phyloP scores from a whole-genome alignment of 2,888 invertebrate species.

The Pardosa pseudoannulata region DNA sequence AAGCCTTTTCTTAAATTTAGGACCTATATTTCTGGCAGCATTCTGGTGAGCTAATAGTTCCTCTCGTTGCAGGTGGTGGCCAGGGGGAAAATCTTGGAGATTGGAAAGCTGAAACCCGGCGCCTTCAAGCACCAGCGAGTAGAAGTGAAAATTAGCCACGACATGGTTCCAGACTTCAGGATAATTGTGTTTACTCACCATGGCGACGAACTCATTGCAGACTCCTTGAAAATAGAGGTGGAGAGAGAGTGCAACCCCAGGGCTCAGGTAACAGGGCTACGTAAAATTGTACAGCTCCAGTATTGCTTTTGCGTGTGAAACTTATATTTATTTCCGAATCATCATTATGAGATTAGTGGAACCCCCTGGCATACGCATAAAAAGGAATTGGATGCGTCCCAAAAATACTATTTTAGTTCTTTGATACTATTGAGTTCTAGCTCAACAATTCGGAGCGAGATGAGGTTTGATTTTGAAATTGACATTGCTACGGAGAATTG shows the following conservation, averaged over 20 bases:
- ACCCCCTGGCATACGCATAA: too few relatives aligned
- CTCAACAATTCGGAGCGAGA: too few relatives aligned
- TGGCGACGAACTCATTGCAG: constrained; percentile 61
- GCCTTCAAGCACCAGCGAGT: constrained; percentile 27
- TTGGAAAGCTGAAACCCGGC: constrained; percentile 26
- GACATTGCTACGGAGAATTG: too few relatives aligned
- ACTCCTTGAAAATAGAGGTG: constrained; percentile 72
- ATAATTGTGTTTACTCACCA: constrained; percentile 63
- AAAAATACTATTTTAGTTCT: too few relatives aligned
- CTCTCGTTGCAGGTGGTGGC: constrained; percentile 37
- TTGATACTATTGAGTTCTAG: too few relatives aligned
- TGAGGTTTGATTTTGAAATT: too few relatives aligned
- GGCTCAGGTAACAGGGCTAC: constrained; percentile 30
- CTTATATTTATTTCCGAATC: too few relatives aligned
- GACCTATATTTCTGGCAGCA: neutral
- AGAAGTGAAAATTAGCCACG: constrained; percentile 58
- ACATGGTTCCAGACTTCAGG: constrained; percentile 72
- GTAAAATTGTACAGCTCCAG: neutral
- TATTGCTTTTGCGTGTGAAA: too few relatives aligned
- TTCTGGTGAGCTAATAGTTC: too few relatives aligned
- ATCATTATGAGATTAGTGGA: too few relatives aligned
- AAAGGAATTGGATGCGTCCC: too few relatives aligned
- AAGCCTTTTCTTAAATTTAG: too few relatives aligned
- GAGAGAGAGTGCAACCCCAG: constrained; percentile 38
- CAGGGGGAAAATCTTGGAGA: constrained; percentile 40